Base-by-base conservation (phyloP, 1,140 invertebrate species). In the Chlorops oryzae region DNA sequence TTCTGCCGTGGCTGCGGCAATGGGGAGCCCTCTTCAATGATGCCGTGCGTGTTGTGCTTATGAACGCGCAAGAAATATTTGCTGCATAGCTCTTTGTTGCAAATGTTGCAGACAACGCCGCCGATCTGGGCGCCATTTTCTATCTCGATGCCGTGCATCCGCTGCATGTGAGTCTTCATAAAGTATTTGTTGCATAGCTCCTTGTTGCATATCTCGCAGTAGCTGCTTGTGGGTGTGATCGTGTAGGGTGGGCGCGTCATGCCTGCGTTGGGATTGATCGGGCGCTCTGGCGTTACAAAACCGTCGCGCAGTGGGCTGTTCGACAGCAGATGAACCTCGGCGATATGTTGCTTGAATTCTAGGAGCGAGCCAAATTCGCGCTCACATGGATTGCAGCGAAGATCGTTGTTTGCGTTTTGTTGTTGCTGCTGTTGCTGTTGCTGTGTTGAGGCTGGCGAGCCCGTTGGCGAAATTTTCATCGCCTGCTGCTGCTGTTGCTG, bases 161-260 rank as follows among this genome's bases (percentile, higher is more conserved):
- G 88, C 59, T 98, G 87, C 92, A 99, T 99, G 75, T 99, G 96
- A 0, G 95, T 98, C 70, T 97, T 94, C 86, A 99, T 93, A 70
- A 99, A 99, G 66, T 99, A 99, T 73, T 99, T 99, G 76, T 99
- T 99, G 75, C 96, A 99, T 25, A 98, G 74, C 73, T 98, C 95
- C 76, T 99, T 99, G 74, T 98, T 98, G 74, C 97, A 99, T 51
- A 99, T 96, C 70, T 98, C 94, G 73, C 97, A 99, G 64, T 94
- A 97, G 62, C 93, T 93, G 39, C 85, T 88, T 0, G 83, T 85
- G 0, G 78, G 85, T 12, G 84, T 80, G 39, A 84, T 72, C n/a
- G 67, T 72, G 28, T 72, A 72, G 0, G 39, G 74, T 62, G 23
- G 71, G 4, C 51, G 52, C 55, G 17, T 66, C 17, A 35, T 73